These are phyloP conservation scores for Myotis myotis DNA, from an alignment of 2,797 vertebrate genomes.

Conservation along the genomic window DNA sequence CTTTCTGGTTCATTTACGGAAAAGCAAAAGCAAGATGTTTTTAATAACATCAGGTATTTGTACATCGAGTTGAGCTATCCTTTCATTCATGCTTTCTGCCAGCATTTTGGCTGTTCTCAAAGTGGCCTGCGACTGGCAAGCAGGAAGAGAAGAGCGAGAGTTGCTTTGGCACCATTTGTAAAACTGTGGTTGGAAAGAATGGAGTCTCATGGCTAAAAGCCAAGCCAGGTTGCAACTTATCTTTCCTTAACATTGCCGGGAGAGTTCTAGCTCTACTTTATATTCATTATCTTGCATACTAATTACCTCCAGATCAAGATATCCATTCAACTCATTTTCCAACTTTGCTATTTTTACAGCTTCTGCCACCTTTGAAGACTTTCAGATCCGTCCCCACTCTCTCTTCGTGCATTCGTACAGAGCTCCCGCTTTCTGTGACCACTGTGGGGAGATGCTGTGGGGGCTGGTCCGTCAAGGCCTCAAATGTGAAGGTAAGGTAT, in stretches of 20 bases:
- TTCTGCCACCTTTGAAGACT: slow-evolving; percentile 96
- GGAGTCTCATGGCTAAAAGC: neutral
- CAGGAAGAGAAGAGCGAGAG: neutral
- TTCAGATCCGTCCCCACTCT: slow-evolving; percentile 96
- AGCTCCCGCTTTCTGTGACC: slow-evolving; percentile 96
- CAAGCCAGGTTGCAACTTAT: neutral
- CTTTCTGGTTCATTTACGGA: neutral
- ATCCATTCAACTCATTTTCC: slow-evolving; percentile 42
- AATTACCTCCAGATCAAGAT: neutral
- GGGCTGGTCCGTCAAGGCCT: slow-evolving; percentile 97
- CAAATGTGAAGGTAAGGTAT: slow-evolving; percentile 94
- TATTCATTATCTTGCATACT: neutral
- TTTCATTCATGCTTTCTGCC: neutral
- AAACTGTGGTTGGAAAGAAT: neutral
- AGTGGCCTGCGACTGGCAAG: neutral
- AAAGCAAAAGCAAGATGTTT: neutral
- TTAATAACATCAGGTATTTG: neutral
- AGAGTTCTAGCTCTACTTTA: neutral
- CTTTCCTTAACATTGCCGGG: neutral
- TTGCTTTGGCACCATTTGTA: neutral
- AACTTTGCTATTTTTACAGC: slow-evolving; percentile 83
- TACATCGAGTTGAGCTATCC: neutral
- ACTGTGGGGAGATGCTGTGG: slow-evolving; percentile 99
- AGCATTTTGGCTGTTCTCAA: neutral
- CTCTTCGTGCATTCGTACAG: slow-evolving; percentile 97